Evolutionary conservation across 2,113 vertebrate genomes (phyloP), one percentile per base, ranked within the genome.

Genomic region (Balaeniceps rex): DNA sequence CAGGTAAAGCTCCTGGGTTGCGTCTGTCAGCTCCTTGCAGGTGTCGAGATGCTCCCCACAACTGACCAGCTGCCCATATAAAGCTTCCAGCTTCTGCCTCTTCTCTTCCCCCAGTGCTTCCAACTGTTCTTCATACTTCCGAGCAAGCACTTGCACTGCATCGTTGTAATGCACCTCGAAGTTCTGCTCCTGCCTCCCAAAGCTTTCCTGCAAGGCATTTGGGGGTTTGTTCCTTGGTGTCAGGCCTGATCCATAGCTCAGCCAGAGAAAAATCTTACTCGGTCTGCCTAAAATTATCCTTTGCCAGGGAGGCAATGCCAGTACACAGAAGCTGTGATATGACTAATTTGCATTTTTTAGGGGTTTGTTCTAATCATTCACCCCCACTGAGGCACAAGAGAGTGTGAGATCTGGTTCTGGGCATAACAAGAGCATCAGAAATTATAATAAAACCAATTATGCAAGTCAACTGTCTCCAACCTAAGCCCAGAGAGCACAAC

Each of bases 171-270:
- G 99, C 55, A 98, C 98, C 97, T 99, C 99, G 36, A 99, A 97
- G 96, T 99, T 99, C 95, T 99, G 98, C 96, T 99, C 99, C 72
- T 99, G 99, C 69, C 98, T 99, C 57, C 98, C 99, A 91, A 99
- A 99, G 87, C 99, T 99, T 97, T 99, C 99, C 99, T 99, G 98
- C 31, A 98, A 97, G 78, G 92, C 22, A 94, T 82, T 34, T 85
- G 49, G 13, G 10, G 22, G 25, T 68, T 81, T 87, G 60, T 79
- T 78, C 4, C 11, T 85, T 40, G 13, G 14, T 34, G 29, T 77
- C 64, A 58, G 75, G 46, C 55, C 63, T 58, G 76, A 82, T 38
- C 47, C 47, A 58, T 42, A 91, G 10, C 22, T 88, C 70, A 77
- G 55, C 14, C 66, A 81, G 63, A 88, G 52, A 64, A 90, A 87